Evolutionary conservation across 1,140 invertebrate genomes (phyloP).

Genomic region (Eulimnadia texana): DNA sequence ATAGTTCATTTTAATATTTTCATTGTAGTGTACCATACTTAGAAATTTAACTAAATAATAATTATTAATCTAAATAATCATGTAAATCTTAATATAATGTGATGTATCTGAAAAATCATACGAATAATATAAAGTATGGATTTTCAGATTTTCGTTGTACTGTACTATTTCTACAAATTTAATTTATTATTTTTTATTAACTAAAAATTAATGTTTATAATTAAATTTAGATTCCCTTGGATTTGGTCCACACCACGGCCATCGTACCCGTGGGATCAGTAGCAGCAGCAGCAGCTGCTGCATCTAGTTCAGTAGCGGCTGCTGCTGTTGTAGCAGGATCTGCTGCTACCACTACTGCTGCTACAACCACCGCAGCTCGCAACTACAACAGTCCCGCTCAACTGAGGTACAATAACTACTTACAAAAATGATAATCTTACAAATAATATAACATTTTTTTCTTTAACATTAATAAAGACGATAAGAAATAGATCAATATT

Average conservation of each 20-base stretch:
- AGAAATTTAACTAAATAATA: too few species aligned
- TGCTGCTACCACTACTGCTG: background rate
- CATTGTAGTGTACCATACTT: too few species aligned
- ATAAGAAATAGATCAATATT: too few species aligned
- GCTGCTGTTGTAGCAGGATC: background rate
- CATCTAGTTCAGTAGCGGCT: background rate
- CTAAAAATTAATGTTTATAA: background rate
- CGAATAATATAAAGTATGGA: too few species aligned
- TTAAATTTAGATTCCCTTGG: conserved; percentile 4
- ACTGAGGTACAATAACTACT: conserved; percentile 4
- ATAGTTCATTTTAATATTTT: too few species aligned
- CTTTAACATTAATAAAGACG: too few species aligned
- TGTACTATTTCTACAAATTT: background rate
- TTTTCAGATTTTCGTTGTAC: background rate
- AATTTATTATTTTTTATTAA: background rate
- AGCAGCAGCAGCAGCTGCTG: conserved; percentile 8
- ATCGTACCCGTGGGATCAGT: conserved; percentile 5
- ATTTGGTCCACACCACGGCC: conserved; percentile 12
- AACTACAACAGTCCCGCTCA: too few species aligned
- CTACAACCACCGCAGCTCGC: background rate
- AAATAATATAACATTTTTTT: too few species aligned
- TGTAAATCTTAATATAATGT: too few species aligned
- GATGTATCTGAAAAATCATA: too few species aligned
- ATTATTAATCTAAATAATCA: too few species aligned
- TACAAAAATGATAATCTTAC: too few species aligned